Base-by-base conservation (phyloP, 2,888 invertebrate genomes). In the Eulithis testata region DNA sequence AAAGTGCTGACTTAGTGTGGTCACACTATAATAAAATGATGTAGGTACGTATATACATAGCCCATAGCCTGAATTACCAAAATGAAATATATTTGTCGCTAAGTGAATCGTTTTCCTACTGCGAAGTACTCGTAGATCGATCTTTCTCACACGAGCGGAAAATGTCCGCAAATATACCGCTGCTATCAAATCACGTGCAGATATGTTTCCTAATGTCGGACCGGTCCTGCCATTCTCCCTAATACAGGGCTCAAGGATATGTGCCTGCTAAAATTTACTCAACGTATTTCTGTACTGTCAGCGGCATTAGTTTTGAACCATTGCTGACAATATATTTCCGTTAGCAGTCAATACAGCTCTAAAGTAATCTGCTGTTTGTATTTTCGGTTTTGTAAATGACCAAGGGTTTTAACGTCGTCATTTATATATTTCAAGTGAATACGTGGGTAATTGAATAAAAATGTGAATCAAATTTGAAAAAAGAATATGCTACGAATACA, bases 231-330 rank as follows among this genome's bases (percentile, higher is more conserved):
- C 84, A 56, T 77, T 82, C 81, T 75, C 80, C 77, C 84, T 81
- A 81, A 79, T 78, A 77, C 77, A 75, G 77, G 74, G 75, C 80
- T 70, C 83, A 85, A 85, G 85, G 84, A 85, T 80, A 77, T 69
- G 65, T 67, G 69, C 63, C 72, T 72, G 70, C 74, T 73, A 57
- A 68, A 73, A 65, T 80, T 82, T 81, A 75, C 82, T 78, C 79
- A 83, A 82, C 75, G 69, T 55, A 43, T 52, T 43, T 50, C 27
- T 43, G 59, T 65, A 64, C 60, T 65, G 53, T 36, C 59, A 52
- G 11, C 60, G 12, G 44, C 40, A 59, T 45, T 60, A 60, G 14
- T 31, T 31, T 8, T 14, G 31, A 31, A 11, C 31, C 11, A 11
- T 8, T 8, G 49, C 21, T 49, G 44, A 44, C 11, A 21, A 21